Base-by-base conservation (phyloP, 2,888 invertebrate species). In the Caenorhabditis sp. region DNA sequence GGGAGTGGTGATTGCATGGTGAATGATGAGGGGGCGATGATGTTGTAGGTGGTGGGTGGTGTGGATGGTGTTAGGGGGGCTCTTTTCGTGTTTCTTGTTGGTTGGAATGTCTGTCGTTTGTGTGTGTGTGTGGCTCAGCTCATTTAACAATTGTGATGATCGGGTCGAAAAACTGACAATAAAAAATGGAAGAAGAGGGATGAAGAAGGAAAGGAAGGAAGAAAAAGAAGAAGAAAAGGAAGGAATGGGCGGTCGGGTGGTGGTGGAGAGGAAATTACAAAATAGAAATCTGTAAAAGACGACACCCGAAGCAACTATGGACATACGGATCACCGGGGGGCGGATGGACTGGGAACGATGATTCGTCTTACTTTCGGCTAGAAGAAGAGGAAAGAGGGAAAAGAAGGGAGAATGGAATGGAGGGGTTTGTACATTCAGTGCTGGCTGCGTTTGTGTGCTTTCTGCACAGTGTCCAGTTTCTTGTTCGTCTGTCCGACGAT, bases 391-490 rank as follows among this genome's bases (percentile, higher is more conserved):
- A 40, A 26, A 24, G 28, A 60, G 37, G n/a, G 51, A 2, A 44
- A 26, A 47, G 11, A 32, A 40, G 35, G 24, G 22, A 79, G n/a
- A 61, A 51, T 53, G 51, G 22, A 35, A 62, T 40, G n/a, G 44
- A 51, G 24, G 24, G 40, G 28, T 82, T 85, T 83, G 82, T 72
- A 83, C 89, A 68, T 18, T 74, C 64, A 61, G 64, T 67, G 62
- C 11, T 44, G 76, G 87, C 89, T 91, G 67, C 92, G 90, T 84
- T 91, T 91, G 88, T 91, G 91, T 0, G 91, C 91, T 32, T 88
- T 89, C 84, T 91, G 91, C 61, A 91, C 91, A 47, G 90, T 91
- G 69, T 90, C 84, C 70, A 91, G 86, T 79, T 91, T 92, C 61
- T 86, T 81, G 86, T 92, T 92, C 47, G 85, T 86, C 72, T 92